Evolutionary conservation across 2,113 vertebrate genomes (phyloP).

Genomic region (Halcyon malimbica): DNA sequence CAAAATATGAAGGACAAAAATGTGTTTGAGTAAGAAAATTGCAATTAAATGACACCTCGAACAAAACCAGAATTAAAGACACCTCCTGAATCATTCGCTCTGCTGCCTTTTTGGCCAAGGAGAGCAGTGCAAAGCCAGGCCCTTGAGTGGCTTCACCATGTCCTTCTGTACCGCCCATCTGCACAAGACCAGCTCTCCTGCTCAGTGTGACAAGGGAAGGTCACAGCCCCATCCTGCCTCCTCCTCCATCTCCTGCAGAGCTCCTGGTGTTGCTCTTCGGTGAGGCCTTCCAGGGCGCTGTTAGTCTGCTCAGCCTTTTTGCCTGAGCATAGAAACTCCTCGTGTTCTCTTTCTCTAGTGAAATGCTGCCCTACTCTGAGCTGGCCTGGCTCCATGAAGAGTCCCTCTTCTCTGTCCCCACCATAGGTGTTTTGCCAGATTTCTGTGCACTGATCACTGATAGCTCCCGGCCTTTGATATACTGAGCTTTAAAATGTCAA

Average conservation of each 20-base stretch:
- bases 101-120: not conserved
- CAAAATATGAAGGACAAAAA: not conserved
- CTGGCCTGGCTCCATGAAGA: not conserved
- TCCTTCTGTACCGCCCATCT: fast-evolving
- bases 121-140: not conserved
- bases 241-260: not conserved
- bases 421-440: not conserved
- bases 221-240: not conserved
- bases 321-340: not conserved
- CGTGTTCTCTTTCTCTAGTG: not conserved
- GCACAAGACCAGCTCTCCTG: not conserved
- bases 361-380: not conserved
- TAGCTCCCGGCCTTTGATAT: not conserved
- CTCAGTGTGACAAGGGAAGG: not conserved
- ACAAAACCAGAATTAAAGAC: not conserved
- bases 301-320: not conserved
- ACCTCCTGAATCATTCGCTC: not conserved
- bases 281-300: not conserved
- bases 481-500: not conserved
- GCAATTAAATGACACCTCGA: not conserved
- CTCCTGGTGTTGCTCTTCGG: not conserved
- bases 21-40: not conserved
- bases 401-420: not conserved
- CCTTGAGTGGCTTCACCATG: not conserved
- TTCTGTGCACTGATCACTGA: not conserved